These are phyloP conservation scores for Heliconius hewitsoni DNA, from an alignment of 1,140 invertebrate species.

Conservation along the genomic window DNA sequence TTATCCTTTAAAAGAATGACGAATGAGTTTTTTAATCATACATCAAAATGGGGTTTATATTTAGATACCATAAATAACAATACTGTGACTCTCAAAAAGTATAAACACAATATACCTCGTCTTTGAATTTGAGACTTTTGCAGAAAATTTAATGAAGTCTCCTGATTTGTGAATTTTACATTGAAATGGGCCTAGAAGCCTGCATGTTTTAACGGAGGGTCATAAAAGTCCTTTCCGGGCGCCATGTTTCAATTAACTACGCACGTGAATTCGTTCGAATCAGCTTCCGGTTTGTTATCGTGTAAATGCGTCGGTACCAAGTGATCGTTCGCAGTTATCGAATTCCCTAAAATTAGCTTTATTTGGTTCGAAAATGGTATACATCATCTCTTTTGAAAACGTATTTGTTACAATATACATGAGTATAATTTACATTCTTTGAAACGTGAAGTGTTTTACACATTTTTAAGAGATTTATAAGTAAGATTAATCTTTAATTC, in stretches of 20 bases:
- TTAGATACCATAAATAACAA: neutral
- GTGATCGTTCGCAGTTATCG: constrained; percentile 23
- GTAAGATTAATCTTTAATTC: neutral
- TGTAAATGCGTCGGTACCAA: constrained; percentile 34
- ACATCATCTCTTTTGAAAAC: neutral
- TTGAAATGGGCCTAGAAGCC: constrained; percentile 43
- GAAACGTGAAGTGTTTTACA: neutral
- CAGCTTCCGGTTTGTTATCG: constrained; percentile 46
- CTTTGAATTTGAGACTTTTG: neutral
- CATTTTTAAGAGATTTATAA: neutral
- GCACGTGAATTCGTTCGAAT: constrained; percentile 53
- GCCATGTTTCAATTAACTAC: constrained; percentile 56
- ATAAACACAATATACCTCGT: neutral
- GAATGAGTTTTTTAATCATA: constrained; percentile 6
- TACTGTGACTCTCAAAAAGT: neutral
- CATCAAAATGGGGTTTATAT: neutral
- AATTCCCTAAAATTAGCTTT: constrained; percentile 12
- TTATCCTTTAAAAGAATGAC: constrained; percentile 8
- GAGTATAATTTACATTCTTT: neutral
- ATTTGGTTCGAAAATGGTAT: constrained; percentile 2
- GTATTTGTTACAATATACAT: neutral
- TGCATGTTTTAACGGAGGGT: constrained; percentile 39
- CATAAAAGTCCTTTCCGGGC: constrained; percentile 52
- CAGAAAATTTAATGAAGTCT: constrained; percentile 22
- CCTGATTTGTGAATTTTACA: constrained; percentile 46